Percentiles rank a stretch among this genome's conserved stretches.
Evolutionary conservation across 2,113 vertebrate species (phyloP).

Genomic region (Limanda limanda): DNA sequence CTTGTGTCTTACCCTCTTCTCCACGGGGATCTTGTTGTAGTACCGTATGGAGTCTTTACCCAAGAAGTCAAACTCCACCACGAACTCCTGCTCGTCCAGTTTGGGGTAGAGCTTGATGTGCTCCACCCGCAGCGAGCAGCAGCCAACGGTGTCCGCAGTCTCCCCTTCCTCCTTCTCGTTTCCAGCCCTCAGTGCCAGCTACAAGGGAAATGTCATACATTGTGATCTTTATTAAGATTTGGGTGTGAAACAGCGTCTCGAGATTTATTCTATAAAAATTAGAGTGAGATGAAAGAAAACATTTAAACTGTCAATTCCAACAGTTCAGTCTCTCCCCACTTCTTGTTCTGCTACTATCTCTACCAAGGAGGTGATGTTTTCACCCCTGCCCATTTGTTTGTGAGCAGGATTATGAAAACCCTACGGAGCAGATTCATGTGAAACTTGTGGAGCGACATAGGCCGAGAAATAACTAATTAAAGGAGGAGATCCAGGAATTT

Average conservation of each 20-base stretch:
- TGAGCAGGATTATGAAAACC: no score
- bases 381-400: no score
- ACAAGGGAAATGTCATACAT: background rate
- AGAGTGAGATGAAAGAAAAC: background rate
- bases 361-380: no score
- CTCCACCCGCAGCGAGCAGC: constrained; percentile 95
- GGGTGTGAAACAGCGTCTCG: background rate
- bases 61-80: constrained; percentile 97
- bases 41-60: constrained; percentile 98
- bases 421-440: no score
- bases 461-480: no score
- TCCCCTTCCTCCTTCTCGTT: constrained; percentile 98
- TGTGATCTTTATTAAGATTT: background rate
- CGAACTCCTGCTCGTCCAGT: constrained; percentile 93
- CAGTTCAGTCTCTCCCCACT: no score
- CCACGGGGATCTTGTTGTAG: constrained; percentile 98
- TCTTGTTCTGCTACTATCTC: no score
- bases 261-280: background rate
- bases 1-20: constrained; percentile 92
- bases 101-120: constrained; percentile 93
- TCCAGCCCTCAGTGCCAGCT: constrained; percentile 96
- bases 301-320: background rate
- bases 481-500: no score
- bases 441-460: no score
- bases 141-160: constrained; percentile 96